Evolutionary conservation across 2,113 vertebrate species (phyloP), one percentile per base, ranked within the genome.

Genomic region (Mugil cephalus): DNA sequence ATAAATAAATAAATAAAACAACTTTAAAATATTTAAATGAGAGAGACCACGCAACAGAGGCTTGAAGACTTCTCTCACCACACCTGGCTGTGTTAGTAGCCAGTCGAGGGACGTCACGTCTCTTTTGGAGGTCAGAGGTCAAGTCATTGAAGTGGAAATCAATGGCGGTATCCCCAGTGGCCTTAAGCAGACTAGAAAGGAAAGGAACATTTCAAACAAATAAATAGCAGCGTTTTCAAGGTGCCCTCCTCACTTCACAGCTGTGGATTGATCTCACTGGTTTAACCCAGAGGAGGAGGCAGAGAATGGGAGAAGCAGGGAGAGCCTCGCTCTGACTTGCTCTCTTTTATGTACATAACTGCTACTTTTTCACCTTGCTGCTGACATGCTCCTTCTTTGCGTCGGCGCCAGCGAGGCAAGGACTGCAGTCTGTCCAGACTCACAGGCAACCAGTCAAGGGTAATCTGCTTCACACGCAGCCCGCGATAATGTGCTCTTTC

Each of bases 171-270:
- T 88, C 87, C 83, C 88, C 55, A 40, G 77, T 80, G 85, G 85
- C 77, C 68, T 73, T 73, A 72, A 81, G 79, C 79, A 77, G 69
- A 90, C 75, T 79, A 88, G 74, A 90, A 90, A 91, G 82, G 77
- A 73, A 87, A 83, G 63, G 77, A 80, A 87, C 69, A 79, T 91
- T 92, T 92, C 88, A 92, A 91, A 90, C 91, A 91, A 91, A 91
- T 87, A 92, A 90, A 92, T 88, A 88, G 74, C 66, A 76, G 84
- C 63, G 24, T 90, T 88, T 89, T 92, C 89, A 92, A 92, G 91
- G 91, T 92, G 91, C 89, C 91, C 86, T 92, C 82, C 61, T 40
- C 38, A 89, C 91, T 90, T 92, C 89, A 91, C 64, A 92, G 87
- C 79, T 74, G 83, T 61, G 82, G 79, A 91, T 89, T 90, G 91